Evolutionary conservation across 2,888 invertebrate species (phyloP), one percentile per base, ranked within the genome.

Genomic region (Candidula unifasciata): DNA sequence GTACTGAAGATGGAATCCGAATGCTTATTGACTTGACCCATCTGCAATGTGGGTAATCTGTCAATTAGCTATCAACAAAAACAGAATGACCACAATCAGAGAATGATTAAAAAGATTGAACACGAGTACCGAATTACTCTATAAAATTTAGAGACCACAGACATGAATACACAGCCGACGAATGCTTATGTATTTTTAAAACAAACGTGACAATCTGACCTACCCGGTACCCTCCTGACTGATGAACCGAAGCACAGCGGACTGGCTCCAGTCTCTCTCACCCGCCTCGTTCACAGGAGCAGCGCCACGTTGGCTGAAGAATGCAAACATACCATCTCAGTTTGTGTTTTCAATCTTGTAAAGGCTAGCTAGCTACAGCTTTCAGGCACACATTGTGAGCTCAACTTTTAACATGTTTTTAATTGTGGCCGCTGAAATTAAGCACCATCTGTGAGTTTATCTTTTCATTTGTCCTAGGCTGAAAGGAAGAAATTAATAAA

Each of bases 221-320:
- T 71, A 83, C 83, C 69, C 79, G 27, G 64, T 76, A 16, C 86
- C 86, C 71, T 89, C 89, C 76, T 89, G 89, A 18, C 88, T 86
- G 73, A 92, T 87, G 89, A 90, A 89, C 54, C 88, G 86, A 69
- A 87, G 89, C 21, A 90, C 88, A n/a, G 89, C 87, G 18, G 90
- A 90, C 84, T 90, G 89, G 69, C 88, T 88, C 90, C 89, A 91
- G 86, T 91, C 90, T 27, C 90, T 84, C 27, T 89, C 89, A 3
- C 89, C 88, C 66, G 82, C 30, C 37, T 85, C 74, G 52, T 76
- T 80, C 64, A 54, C 60, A 18, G 74, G n/a, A 69, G 85, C 84
- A 21, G 73, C 74, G 18, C 71, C 44, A 18, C 82, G 87, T 37
- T 83, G 82, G 27, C 21, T 69, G 64, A n/a, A 37, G 66, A 66